Percentiles rank a stretch among this genome's conserved stretches.
phyloP scores from a whole-genome alignment of 2,888 invertebrate species.

The Athripsodes cinereus region DNA sequence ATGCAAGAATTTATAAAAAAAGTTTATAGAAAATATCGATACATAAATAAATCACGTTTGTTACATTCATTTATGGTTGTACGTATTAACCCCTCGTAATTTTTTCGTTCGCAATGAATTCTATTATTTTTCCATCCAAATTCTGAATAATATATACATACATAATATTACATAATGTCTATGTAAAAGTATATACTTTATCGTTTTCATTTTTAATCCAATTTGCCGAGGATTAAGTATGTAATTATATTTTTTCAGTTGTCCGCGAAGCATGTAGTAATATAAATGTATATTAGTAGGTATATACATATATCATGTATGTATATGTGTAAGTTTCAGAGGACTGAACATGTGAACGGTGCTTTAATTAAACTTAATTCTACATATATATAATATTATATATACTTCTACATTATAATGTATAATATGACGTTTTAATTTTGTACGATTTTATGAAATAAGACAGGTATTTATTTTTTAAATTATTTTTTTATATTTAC shows the following conservation, averaged over 20 bases:
- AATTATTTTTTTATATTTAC: too few species aligned
- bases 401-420: too few species aligned
- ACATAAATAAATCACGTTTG: too few species aligned
- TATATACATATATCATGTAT: neutral
- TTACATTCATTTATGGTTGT: too few species aligned
- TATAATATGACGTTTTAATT: too few species aligned
- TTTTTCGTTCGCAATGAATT: constrained; percentile 21
- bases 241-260: constrained; percentile 41
- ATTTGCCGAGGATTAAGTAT: constrained; percentile 52
- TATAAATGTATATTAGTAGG: neutral
- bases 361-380: constrained; percentile 28
- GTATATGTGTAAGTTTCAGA: neutral
- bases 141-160: constrained; percentile 29
- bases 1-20: too few species aligned
- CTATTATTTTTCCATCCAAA: constrained; percentile 29
- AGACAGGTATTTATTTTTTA: too few species aligned
- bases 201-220: constrained; percentile 51
- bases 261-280: constrained; percentile 17
- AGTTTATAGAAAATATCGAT: too few species aligned
- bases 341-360: constrained; percentile 19
- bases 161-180: neutral
- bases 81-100: neutral
- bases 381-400: neutral
- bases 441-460: too few species aligned
- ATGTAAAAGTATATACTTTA: constrained; percentile 31